Base-by-base conservation (phyloP, 2,113 vertebrate species). In the Hyperopisus bebe region DNA sequence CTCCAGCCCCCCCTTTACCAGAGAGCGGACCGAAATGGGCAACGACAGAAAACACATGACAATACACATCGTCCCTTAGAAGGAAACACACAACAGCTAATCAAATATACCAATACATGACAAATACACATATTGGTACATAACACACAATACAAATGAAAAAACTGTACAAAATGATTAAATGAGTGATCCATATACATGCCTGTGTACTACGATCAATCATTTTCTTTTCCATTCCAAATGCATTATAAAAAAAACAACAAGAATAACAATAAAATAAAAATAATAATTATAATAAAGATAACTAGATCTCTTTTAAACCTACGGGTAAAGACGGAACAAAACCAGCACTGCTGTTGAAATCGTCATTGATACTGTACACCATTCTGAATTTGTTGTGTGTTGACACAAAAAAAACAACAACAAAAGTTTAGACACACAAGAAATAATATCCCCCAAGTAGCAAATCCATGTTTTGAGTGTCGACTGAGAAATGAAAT, bases 161-260 rank as follows among this genome's bases (percentile, higher is more conserved):
- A n/a, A 84, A 84, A 21, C 82, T 44, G 44, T 84, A 46, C 94
- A 96, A 88, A 92, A 92, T 90, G 95, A 95, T 95, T 94, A 95
- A 94, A 96, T 94, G 70, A 95, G 92, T 95, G 92, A 93, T 93
- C 94, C 91, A 91, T 94, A 96, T 95, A 95, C 93, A 95, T 95
- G 96, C 93, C 93, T 92, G 92, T 94, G 92, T 93, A 94, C 93
- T 91, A 92, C 92, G 92, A 94, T 84, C 80, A 93, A 93, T 90
- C 35, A 90, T 88, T 90, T 89, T 39, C 92, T 92, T 92, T 93
- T 92, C 85, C 91, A 91, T 92, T 55, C 31, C 50, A 31, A 55
- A 47, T 53, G 85, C 46, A 86, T 87, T 87, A 87, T 35, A 39
- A 39, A 53, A 46, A 21, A 47, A n/a, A 46, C 46, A 84, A 48